These are phyloP conservation scores for Halichoerus grypus DNA, from an alignment of 2,113 vertebrate species.

Conservation along the genomic window DNA sequence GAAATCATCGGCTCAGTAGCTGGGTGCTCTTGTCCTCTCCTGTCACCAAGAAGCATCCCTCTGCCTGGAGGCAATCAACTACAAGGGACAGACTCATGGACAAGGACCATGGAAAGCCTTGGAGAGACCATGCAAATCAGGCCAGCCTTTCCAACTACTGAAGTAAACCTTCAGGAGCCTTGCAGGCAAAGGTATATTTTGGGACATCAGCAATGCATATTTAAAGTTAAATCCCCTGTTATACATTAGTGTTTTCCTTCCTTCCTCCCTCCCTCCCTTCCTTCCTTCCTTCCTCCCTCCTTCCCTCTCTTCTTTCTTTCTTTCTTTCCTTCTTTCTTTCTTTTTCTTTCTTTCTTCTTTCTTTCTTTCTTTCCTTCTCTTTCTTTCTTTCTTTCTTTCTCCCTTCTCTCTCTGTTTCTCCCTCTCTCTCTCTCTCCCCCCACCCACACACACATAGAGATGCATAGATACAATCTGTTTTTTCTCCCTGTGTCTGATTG, in stretches of 20 bases:
- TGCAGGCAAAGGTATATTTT: slow-evolving; percentile 56
- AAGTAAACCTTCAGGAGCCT: slow-evolving; percentile 50
- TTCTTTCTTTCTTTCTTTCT: neutral
- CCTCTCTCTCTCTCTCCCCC: too few relatives aligned
- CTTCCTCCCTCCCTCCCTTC: neutral
- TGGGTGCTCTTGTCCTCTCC: neutral
- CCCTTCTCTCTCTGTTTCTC: too few relatives aligned
- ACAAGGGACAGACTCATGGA: neutral
- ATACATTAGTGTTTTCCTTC: neutral
- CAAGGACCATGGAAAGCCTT: neutral
- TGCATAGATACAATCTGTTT: neutral
- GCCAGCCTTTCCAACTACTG: neutral
- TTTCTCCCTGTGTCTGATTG: neutral
- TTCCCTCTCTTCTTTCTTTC: neutral
- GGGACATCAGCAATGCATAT: neutral
- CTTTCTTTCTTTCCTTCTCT: neutral
- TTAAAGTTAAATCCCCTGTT: slow-evolving; percentile 4
- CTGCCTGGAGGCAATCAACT: neutral
- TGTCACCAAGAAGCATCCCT: neutral
- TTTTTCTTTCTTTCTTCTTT: neutral
- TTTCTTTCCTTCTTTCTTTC: neutral
- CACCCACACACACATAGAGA: neutral
- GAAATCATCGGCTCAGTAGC: neutral
- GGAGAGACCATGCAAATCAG: neutral
- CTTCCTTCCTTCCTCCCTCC: too few relatives aligned